Evolutionary conservation across 64 coral and sea anemone genomes (phyloP), one percentile per base, ranked within the genome.

Genomic region (Montipora foliosa): DNA sequence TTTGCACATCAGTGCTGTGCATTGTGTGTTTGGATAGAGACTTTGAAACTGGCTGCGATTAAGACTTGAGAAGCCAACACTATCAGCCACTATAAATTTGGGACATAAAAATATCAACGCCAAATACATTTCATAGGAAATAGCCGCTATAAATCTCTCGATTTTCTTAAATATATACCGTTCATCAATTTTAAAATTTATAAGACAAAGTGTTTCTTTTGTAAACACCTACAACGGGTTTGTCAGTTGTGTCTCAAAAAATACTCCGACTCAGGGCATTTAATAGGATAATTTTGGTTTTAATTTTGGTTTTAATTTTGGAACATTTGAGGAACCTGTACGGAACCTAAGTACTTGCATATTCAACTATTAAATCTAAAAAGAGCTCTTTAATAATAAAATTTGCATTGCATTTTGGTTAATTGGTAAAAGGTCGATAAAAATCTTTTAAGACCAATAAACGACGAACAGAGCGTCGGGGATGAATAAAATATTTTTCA

Each of bases 391-490:
- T 72, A 86, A 14, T 49, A 68, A 86, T 71, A 86, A 86, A 86
- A 86, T 86, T 62, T 86, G 66, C 62, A 86, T 86, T 72, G 66
- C 62, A 86, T 86, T 86, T 86, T 49, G 71, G 67, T 86, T 86
- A 21, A 86, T 15, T 51, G 66, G 67, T 72, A 86, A 86, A 86
- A 72, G 45, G 37, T 37, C 37, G 82, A 50, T 86, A 72, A 51
- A 86, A 86, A 86, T 82, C 3, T 44, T 86, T 66, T 50, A 17
- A 50, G 66, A 19, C 59, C 19, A 86, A 71, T 86, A 21, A 71
- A 86, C 62, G 82, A 14, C 82, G 59, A 37, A 67, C 62, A 47
- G 74, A 44, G 66, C 8, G 8, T 49, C 79, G 37, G 37, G 37
- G 37, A 37, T 37, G 37, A n/a, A 24, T 6, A 25, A 67, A 20